Conservation (phyloP, 2,888 invertebrate genomes). For the Theodoxus fluviatilis region DNA sequence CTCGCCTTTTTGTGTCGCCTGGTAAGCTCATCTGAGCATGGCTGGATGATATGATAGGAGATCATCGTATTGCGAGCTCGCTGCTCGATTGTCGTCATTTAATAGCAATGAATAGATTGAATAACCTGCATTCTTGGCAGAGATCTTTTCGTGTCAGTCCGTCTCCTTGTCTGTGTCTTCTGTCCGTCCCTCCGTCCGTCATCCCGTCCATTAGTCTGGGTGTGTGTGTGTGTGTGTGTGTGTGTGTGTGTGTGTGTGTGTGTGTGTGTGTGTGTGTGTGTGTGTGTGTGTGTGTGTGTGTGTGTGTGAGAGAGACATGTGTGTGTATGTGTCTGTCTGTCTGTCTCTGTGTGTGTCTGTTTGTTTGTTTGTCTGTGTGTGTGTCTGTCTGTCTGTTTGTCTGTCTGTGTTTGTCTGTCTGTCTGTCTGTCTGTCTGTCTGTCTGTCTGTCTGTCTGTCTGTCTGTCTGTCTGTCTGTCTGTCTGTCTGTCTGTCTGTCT, state of each 20-base stretch:
- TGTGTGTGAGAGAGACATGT: background rate
- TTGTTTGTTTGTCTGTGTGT: constrained; percentile 11
- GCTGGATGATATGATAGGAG: no score
- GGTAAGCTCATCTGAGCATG: no score
- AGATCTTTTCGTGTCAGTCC: background rate
- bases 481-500: background rate
- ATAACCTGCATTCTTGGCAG: constrained; percentile 2
- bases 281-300: background rate
- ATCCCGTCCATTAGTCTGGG: background rate
- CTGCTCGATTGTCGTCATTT: background rate
- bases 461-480: background rate
- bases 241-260: background rate
- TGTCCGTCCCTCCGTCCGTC: background rate
- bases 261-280: constrained; percentile 13
- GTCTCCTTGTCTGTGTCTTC: background rate
- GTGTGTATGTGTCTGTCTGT: constrained; percentile 7
- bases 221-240: background rate
- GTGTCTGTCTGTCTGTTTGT: background rate
- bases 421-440: constrained; percentile 1
- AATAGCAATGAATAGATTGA: background rate
- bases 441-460: background rate
- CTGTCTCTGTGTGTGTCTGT: constrained; percentile 13
- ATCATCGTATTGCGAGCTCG: no score
- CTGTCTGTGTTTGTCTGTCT: background rate
- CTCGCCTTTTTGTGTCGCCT: no score